phyloP scores from a whole-genome alignment of 2,888 invertebrate genomes.

The Mesorhabditis belari region DNA sequence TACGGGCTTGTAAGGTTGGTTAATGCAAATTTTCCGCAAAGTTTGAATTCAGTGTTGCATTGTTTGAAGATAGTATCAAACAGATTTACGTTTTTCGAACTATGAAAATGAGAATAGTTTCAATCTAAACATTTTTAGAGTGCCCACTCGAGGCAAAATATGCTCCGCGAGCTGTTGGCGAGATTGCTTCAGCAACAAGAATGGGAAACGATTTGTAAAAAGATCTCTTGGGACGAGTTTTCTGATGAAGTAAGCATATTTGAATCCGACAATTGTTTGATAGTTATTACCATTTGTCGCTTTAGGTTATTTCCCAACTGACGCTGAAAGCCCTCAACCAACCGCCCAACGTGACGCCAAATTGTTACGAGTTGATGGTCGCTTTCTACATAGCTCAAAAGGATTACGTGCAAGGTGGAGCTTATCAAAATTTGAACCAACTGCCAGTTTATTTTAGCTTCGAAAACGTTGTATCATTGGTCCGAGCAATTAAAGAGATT shows the following conservation, averaged over 20 bases:
- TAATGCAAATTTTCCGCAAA: not conserved
- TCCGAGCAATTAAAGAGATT: not conserved
- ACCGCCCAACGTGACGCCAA: slow-evolving; percentile 11
- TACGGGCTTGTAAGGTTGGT: not conserved
- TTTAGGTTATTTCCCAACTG: slow-evolving; percentile 19
- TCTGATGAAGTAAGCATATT: not conserved
- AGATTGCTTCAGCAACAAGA: not conserved
- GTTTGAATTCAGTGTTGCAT: not conserved
- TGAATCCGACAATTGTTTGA: too few species aligned
- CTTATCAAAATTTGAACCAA: too few species aligned
- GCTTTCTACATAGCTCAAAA: slow-evolving; percentile 15
- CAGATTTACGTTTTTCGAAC: not conserved
- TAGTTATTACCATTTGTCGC: not conserved
- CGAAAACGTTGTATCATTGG: not conserved
- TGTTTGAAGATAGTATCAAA: not conserved
- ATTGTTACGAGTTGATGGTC: slow-evolving; percentile 23
- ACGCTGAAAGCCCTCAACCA: slow-evolving; percentile 18
- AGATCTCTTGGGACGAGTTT: not conserved
- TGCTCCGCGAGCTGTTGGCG: not conserved
- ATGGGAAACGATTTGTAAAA: not conserved
- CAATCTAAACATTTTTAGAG: not conserved
- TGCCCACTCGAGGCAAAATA: not conserved
- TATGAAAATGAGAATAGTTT: not conserved
- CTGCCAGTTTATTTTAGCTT: not conserved
- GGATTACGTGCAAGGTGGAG: too few species aligned